These are phyloP conservation scores for Lethrus apterus DNA, from an alignment of 1,140 invertebrate species.

Conservation along the genomic window DNA sequence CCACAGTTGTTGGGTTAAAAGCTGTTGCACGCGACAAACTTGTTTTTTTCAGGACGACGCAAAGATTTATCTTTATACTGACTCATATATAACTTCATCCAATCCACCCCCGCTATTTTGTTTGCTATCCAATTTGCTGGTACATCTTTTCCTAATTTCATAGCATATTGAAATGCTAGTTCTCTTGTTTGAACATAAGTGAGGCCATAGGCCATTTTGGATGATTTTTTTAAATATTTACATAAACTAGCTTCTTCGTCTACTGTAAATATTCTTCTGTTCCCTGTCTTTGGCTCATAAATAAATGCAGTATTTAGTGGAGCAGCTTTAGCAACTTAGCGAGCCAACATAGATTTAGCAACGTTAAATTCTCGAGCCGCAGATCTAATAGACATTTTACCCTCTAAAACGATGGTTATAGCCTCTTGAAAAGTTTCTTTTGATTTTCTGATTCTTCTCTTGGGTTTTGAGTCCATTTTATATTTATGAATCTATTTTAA, in stretches of 20 bases:
- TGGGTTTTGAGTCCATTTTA: not conserved
- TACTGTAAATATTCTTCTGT: constrained; percentile 1
- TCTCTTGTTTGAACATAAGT: constrained; percentile 17
- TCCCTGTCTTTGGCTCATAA: not conserved
- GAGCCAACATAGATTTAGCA: not conserved
- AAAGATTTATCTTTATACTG: constrained; percentile 36
- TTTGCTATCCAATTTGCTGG: constrained; percentile 23
- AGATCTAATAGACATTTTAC: constrained; percentile 2
- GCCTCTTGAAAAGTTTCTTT: not conserved
- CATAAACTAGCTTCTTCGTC: constrained; percentile 20
- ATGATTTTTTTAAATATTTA: constrained; percentile 22
- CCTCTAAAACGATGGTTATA: not conserved
- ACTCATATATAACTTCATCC: constrained; percentile 40
- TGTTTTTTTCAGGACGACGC: constrained; percentile 40
- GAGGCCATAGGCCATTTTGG: constrained; percentile 28
- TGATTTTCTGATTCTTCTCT: not conserved
- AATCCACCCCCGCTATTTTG: constrained; percentile 36
- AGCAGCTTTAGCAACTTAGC: not conserved
- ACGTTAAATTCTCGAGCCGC: not conserved
- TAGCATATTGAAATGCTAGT: constrained; percentile 31
- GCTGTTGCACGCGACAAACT: constrained; percentile 35
- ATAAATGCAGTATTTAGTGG: not conserved
- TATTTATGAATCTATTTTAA: no score
- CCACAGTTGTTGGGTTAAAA: constrained; percentile 30
- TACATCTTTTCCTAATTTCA: constrained; percentile 6